Evolutionary conservation across 2,797 vertebrate genomes (phyloP), one percentile per base, ranked within the genome.

Genomic region (Cercopithecus neglectus): DNA sequence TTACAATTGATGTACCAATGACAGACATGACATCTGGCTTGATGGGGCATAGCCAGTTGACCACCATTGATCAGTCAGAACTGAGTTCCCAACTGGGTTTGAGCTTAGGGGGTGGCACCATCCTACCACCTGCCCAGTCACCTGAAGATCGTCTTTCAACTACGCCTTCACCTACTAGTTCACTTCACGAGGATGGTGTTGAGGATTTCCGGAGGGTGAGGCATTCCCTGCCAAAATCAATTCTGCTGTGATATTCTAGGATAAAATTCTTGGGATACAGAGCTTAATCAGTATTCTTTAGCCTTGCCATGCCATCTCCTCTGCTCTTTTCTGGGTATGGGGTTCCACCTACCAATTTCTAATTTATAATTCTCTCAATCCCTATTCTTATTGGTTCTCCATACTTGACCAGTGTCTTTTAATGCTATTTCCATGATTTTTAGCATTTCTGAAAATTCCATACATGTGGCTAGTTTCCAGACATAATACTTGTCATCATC

Each of bases 31-130:
- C 99, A 97, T 99, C 99, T 44, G 97, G 99, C 84, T 97, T 99
- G 61, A 98, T 99, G 98, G 99, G 99, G 5, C 99, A 99, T 95
- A 99, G 98, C 98, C 99, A 99, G 97, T 98, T 99, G 95, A 99
- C 99, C 97, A 99, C 99, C 55, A 99, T 99, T 44, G 99, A 99
- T 98, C 99, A 99, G 44, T 99, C 99, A 0, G 99, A 99, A 98
- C 99, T 99, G 96, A 99, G 99, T 64, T 98, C 99, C 46, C 99
- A 99, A 64, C 99, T 99, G 93, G 99, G 99, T 19, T 99, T 99
- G 14, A 99, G 99, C 83, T 96, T 99, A 85, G 99, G 99, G 5
- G 99, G 99, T 5, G 99, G 99, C 24, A 98, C 98, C 93, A 99
- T 99, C 74, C 79, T 99, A 67, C 99, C 98, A 14, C 64, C 96